Conservation (phyloP, 2,888 invertebrate genomes). For the Diloba caeruleocephala region DNA sequence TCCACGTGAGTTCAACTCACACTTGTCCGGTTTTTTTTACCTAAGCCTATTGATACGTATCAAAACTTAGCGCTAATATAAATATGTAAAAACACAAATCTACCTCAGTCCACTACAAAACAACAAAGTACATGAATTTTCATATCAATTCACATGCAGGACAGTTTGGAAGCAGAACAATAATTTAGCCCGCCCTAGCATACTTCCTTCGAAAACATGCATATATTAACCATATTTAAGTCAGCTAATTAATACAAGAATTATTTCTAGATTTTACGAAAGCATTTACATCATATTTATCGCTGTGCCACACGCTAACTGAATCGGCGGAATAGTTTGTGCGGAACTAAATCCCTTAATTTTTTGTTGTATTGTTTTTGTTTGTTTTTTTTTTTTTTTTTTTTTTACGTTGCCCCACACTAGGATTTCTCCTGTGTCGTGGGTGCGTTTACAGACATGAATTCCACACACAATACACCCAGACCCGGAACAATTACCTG, state of each 20-base stretch:
- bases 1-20: too few relatives aligned
- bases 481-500: too few relatives aligned
- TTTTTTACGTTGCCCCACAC: too few relatives aligned
- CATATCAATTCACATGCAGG: slow-evolving; percentile 27
- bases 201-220: slow-evolving; percentile 46
- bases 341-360: slow-evolving; percentile 25
- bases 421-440: too few relatives aligned
- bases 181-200: slow-evolving; percentile 36
- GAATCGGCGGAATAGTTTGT: slow-evolving; percentile 44
- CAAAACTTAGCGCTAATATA: slow-evolving; percentile 5
- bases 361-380: neutral
- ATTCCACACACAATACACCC: too few relatives aligned
- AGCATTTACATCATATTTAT: slow-evolving; percentile 59
- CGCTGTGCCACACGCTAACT: slow-evolving; percentile 47
- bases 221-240: slow-evolving; percentile 55
- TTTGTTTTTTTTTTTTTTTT: too few relatives aligned
- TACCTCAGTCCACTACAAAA: neutral
- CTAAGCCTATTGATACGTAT: too few relatives aligned
- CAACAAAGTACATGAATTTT: slow-evolving; percentile 18
- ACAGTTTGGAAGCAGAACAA: slow-evolving; percentile 35
- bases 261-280: slow-evolving; percentile 57
- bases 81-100: slow-evolving; percentile 14
- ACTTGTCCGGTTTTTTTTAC: too few relatives aligned
- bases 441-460: too few relatives aligned
- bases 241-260: slow-evolving; percentile 56